A percentile compares a stretch with the other conserved stretches of the same genome.
phyloP scores from a whole-genome alignment of 2,888 invertebrate genomes.

The Pollenia angustigena region DNA sequence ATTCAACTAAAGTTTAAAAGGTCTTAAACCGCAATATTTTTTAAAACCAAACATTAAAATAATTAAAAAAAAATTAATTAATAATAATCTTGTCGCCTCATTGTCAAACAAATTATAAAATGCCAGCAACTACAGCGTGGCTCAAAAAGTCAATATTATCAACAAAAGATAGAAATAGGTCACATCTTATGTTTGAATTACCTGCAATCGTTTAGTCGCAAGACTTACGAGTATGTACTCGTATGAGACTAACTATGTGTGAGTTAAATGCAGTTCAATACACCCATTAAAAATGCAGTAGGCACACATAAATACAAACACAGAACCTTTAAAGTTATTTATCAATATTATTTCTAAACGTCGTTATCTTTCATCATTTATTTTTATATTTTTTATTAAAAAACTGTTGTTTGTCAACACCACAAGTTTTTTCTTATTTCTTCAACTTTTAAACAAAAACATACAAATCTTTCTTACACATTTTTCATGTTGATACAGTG shows the following conservation, averaged over 20 bases:
- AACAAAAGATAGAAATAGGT: conserved; percentile 30
- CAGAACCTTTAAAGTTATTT: conserved; percentile 28
- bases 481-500: conserved; percentile 19
- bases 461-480: conserved; percentile 19
- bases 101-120: neutral
- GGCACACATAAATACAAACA: neutral
- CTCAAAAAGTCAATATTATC: conserved; percentile 10
- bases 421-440: conserved; percentile 37
- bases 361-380: neutral
- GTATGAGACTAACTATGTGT: neutral
- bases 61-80: no score
- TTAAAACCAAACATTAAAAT: no score
- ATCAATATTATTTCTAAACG: conserved; percentile 22
- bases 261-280: conserved; percentile 38
- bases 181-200: conserved; percentile 16
- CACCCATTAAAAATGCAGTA: conserved; percentile 21
- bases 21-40: no score
- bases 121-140: neutral
- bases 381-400: conserved; percentile 25
- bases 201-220: conserved; percentile 29
- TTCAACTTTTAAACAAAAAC: neutral
- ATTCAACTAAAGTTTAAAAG: no score
- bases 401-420: conserved; percentile 41
- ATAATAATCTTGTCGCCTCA: neutral
- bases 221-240: neutral